These are phyloP conservation scores for Lichenostomus cassidix DNA, from an alignment of 2,113 vertebrate species.

Conservation along the genomic window DNA sequence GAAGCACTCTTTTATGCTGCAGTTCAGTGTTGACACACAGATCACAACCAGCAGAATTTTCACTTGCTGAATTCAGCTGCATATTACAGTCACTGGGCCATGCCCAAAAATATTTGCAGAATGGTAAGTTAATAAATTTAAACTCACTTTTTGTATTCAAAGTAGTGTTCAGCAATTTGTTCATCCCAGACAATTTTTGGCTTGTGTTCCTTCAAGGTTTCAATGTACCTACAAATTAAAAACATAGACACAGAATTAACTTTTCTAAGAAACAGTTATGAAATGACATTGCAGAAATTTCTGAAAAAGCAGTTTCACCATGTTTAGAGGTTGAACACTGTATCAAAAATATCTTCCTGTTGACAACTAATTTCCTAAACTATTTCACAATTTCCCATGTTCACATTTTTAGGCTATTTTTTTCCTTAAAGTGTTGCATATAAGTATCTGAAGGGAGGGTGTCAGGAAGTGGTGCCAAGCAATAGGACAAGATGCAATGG, in stretches of 20 bases:
- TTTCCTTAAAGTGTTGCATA: not conserved
- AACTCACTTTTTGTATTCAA: conserved; percentile 90
- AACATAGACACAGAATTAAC: not conserved
- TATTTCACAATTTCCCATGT: not conserved
- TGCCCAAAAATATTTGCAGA: not conserved
- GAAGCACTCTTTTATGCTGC: not conserved
- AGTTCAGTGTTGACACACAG: not conserved
- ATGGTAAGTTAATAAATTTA: not conserved
- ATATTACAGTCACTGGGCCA: not conserved
- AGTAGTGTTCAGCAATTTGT: conserved; percentile 87
- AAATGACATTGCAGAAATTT: not conserved
- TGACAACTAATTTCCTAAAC: not conserved
- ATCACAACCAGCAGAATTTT: not conserved
- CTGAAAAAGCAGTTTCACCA: not conserved
- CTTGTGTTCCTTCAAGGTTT: conserved; percentile 87
- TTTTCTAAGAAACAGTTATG: not conserved
- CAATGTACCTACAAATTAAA: conserved; percentile 83
- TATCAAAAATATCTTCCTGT: not conserved
- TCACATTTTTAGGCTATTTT: not conserved
- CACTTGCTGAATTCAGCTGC: not conserved
- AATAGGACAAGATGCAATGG: not conserved
- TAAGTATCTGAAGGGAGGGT: not conserved
- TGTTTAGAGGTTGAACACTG: not conserved
- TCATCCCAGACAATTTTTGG: conserved; percentile 90
- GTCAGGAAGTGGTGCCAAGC: not conserved